These are phyloP conservation scores for Lingula anatina DNA, from an alignment of 2,888 invertebrate genomes.

Conservation along the genomic window DNA sequence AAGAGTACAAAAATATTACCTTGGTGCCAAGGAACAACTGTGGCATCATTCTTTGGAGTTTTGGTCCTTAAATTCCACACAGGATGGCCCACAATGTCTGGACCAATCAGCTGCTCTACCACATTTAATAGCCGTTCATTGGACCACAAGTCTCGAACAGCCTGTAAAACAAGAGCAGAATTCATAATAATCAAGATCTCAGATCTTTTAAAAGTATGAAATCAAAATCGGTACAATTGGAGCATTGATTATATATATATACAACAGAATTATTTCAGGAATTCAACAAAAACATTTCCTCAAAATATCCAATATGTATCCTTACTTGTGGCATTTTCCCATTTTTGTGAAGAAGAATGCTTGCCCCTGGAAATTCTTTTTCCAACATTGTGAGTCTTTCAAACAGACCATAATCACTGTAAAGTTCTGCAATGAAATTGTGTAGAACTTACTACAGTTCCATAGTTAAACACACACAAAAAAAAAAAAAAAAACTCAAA, in stretches of 20 bases:
- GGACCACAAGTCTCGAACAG: constrained; percentile 35
- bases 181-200: no score
- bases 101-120: constrained; percentile 42
- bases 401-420: constrained; percentile 35
- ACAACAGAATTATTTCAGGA: no score
- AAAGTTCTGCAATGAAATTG: constrained; percentile 21
- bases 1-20: no score
- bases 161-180: constrained; percentile 14
- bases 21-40: constrained; percentile 50
- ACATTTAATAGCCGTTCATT: constrained; percentile 39
- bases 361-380: constrained; percentile 42
- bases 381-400: constrained; percentile 40
- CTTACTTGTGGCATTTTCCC: constrained; percentile 37
- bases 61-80: constrained; percentile 49
- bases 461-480: background rate
- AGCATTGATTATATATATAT: no score
- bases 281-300: no score
- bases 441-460: no score
- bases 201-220: no score
- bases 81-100: constrained; percentile 38
- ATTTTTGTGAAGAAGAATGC: constrained; percentile 41
- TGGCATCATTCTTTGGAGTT: constrained; percentile 38
- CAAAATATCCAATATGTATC: no score
- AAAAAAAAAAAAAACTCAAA: no score
- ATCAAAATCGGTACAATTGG: no score